Conservation (phyloP, 2,797 vertebrate species). For the Cynodonichthys magdalenae region DNA sequence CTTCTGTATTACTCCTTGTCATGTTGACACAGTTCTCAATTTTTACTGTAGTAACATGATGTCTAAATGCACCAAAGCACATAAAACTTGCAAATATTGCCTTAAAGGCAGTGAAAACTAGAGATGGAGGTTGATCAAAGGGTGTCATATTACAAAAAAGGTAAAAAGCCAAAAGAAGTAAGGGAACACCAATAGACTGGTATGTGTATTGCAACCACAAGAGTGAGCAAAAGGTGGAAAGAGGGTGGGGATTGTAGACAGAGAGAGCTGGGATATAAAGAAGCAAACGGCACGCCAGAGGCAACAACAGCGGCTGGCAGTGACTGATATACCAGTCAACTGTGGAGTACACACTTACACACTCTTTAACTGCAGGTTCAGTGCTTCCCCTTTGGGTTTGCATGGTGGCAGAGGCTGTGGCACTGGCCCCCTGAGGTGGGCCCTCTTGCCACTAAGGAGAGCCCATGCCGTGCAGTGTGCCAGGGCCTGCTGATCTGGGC, state of each 20-base stretch:
- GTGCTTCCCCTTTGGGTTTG: constrained; percentile 55
- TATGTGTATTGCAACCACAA: constrained; percentile 35
- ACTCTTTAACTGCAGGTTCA: constrained; percentile 53
- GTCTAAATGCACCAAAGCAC: background rate
- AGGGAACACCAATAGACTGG: constrained; percentile 19
- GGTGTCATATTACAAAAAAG: constrained; percentile 30
- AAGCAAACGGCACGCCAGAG: constrained; percentile 58
- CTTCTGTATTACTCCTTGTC: background rate
- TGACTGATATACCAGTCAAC: constrained; percentile 59
- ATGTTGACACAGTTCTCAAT: background rate
- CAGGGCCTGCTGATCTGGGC: constrained; percentile 73
- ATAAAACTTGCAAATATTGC: background rate
- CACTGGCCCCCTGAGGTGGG: constrained; percentile 52
- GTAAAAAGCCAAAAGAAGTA: constrained; percentile 33
- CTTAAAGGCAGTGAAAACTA: constrained; percentile 21
- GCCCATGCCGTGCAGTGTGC: constrained; percentile 47
- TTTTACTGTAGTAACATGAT: background rate
- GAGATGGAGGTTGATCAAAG: constrained; percentile 28
- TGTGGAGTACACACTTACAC: constrained; percentile 33
- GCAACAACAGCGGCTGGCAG: constrained; percentile 59
- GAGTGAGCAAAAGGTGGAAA: constrained; percentile 34
- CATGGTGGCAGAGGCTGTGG: constrained; percentile 46
- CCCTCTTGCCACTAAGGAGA: constrained; percentile 65
- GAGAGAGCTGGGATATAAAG: constrained; percentile 38
- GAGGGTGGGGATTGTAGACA: constrained; percentile 19